Evolutionary conservation across 2,797 vertebrate genomes (phyloP), one percentile per base, ranked within the genome.

Genomic region (Lutjanus argentimaculatus): DNA sequence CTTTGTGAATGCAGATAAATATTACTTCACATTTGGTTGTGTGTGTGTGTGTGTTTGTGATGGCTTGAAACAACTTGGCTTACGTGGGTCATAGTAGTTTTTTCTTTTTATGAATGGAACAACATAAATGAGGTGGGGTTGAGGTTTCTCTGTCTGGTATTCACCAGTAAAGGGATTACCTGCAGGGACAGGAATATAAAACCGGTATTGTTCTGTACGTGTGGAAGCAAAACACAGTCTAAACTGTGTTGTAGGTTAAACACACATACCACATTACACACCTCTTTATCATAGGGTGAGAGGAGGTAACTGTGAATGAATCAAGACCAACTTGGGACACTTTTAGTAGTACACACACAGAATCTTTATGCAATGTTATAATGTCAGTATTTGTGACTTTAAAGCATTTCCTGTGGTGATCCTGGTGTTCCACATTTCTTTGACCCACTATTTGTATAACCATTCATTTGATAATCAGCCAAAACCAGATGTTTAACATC

Each of bases 81-180:
- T 11, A 58, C 68, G 40, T 64, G 19, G 77, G 21, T 69, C 13
- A 13, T 14, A 8, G 0, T 61, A 0, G 21, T 46, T 7, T 15
- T 19, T 42, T n/a, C n/a, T 42, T 14, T 67, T 59, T 13, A 30
- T 85, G 51, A 83, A 51, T 74, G 49, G 56, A 74, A 16, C 4
- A 6, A 11, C 13, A 40, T 53, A 25, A 77, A 22, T 16, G 25
- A 46, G 11, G 11, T 69, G 13, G 5, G 9, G 25, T 40, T 22
- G 30, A 46, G 10, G 22, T 48, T 17, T 21, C 53, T 55, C 51
- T 22, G 40, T 55, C 51, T 22, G 40, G 57, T 56, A 42, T 72
- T 85, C 21, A 42, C 0, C 0, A 13, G 7, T 61, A 30, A 40
- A 56, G 17, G 52, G 21, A 83, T 62, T 70, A 25, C 67, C 57